Evolutionary conservation across 2,113 vertebrate genomes (phyloP).

Genomic region (Xenus cinereus): DNA sequence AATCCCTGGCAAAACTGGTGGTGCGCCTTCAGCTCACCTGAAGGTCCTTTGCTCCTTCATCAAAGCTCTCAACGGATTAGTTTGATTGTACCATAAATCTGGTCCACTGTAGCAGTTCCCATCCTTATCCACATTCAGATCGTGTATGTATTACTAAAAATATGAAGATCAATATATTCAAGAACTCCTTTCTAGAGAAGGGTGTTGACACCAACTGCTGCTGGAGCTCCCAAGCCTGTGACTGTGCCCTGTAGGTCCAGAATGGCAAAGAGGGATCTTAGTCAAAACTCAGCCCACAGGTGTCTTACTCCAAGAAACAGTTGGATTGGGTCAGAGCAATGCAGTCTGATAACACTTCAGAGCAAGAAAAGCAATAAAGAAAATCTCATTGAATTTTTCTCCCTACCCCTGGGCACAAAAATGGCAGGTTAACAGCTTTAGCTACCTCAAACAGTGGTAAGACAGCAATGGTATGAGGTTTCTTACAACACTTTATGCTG

Average conservation of each 20-base stretch:
- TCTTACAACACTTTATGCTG: background rate
- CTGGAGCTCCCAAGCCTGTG: background rate
- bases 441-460: background rate
- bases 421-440: background rate
- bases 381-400: background rate
- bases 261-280: background rate
- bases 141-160: background rate
- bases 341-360: background rate
- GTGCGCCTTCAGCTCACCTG: background rate
- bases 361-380: background rate
- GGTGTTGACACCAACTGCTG: background rate
- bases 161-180: background rate
- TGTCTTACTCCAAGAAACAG: background rate
- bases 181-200: background rate
- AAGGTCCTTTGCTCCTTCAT: background rate
- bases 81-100: background rate
- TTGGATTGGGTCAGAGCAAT: background rate
- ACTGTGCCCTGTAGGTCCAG: background rate
- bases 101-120: background rate
- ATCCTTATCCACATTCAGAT: background rate
- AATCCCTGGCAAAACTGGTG: background rate
- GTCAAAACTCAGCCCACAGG: background rate
- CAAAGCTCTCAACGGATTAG: background rate
- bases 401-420: background rate
- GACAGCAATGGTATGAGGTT: background rate